Conservation (phyloP, 2,888 invertebrate genomes). For the Timema podura region DNA sequence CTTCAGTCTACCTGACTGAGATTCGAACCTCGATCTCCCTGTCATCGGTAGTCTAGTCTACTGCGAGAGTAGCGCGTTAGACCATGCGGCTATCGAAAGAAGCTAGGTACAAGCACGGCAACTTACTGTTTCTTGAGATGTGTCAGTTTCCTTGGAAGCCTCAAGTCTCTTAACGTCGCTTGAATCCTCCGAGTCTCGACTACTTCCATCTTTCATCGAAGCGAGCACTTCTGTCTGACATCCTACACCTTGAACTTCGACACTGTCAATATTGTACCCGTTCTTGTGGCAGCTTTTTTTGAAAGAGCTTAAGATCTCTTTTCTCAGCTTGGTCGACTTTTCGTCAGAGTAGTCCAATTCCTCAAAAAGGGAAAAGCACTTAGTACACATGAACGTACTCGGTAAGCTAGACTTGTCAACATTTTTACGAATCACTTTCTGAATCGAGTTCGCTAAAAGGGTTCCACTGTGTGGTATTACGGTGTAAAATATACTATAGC, state of each 20-base stretch:
- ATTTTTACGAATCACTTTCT: conserved; percentile 28
- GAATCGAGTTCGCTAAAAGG: conserved; percentile 31
- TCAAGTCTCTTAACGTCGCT: conserved; percentile 14
- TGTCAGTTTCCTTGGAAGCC: background rate
- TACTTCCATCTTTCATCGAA: background rate
- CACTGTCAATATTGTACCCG: conserved; percentile 23
- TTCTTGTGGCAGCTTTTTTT: conserved; percentile 25
- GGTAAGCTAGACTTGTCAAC: conserved; percentile 24
- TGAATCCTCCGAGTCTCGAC: conserved; percentile 24
- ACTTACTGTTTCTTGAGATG: background rate
- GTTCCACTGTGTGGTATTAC: conserved; percentile 33
- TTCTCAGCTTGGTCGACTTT: conserved; percentile 28
- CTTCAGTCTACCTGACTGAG: too few species aligned
- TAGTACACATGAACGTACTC: conserved; percentile 31
- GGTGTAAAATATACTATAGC: conserved; percentile 31
- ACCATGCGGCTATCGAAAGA: too few species aligned
- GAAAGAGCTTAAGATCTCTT: conserved; percentile 30
- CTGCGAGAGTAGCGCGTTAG: too few species aligned
- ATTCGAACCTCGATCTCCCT: too few species aligned
- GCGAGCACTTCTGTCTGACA: conserved; percentile 32
- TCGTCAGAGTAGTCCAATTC: conserved; percentile 33
- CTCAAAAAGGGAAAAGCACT: conserved; percentile 34
- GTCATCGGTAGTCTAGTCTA: too few species aligned
- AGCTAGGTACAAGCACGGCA: too few species aligned
- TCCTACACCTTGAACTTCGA: conserved; percentile 28